Conservation (phyloP, 2,113 vertebrate species). For the Gobius niger region DNA sequence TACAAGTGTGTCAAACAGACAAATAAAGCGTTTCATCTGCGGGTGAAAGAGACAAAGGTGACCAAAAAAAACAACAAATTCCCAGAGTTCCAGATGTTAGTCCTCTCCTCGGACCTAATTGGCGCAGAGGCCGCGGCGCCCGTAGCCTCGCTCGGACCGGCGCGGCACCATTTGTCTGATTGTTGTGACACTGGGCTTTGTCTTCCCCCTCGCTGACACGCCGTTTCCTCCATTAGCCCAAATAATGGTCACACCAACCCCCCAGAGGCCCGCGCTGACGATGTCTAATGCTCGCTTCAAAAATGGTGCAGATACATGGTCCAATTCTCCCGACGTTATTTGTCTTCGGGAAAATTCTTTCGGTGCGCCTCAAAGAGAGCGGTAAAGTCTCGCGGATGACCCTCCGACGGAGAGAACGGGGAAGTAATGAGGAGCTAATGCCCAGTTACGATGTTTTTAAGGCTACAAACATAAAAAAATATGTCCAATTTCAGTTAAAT, state of each 20-base stretch:
- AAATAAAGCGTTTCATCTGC: neutral
- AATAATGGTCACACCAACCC: constrained; percentile 50
- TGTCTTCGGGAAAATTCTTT: constrained; percentile 8
- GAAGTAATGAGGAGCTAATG: neutral
- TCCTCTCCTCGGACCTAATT: constrained; percentile 59
- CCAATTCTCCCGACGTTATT: neutral
- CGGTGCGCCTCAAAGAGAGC: neutral
- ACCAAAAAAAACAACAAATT: constrained; percentile 23
- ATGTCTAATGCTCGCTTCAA: constrained; percentile 35
- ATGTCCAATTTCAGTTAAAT: no score
- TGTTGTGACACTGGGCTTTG: constrained; percentile 59
- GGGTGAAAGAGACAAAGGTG: constrained; percentile 52
- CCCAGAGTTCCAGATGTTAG: constrained; percentile 49
- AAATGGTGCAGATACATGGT: constrained; percentile 12
- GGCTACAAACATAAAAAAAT: neutral
- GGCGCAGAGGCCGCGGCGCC: constrained; percentile 49
- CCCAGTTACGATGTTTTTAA: no score
- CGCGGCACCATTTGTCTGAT: constrained; percentile 64
- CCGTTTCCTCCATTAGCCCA: constrained; percentile 47
- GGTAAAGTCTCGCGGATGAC: neutral
- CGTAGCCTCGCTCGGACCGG: constrained; percentile 42
- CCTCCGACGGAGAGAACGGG: neutral
- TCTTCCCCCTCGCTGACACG: constrained; percentile 46
- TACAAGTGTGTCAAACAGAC: no score
- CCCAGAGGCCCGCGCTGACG: constrained; percentile 36